These are phyloP conservation scores for Gnathonemus longibarbis DNA, from an alignment of 2,113 vertebrate genomes.

Conservation along the genomic window DNA sequence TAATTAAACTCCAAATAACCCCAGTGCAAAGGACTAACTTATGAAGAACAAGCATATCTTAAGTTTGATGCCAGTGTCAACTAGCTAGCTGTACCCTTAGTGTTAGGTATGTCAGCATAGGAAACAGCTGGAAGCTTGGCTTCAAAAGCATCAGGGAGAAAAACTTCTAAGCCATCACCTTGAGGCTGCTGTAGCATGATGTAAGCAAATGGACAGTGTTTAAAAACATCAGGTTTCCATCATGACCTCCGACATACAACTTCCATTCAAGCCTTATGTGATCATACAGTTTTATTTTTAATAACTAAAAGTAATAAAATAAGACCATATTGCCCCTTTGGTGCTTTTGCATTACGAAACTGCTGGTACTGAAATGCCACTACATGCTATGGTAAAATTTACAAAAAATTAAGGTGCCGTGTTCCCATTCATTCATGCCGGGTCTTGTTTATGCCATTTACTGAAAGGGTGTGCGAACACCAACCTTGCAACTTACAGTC, in stretches of 20 bases:
- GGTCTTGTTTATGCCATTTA: slow-evolving; percentile 3
- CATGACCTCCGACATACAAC: not conserved
- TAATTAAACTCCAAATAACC: not conserved
- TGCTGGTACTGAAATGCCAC: not conserved
- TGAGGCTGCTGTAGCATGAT: not conserved
- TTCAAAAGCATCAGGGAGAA: not conserved
- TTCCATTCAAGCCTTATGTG: not conserved
- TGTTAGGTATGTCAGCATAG: not conserved
- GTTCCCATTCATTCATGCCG: not conserved
- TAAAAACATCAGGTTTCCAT: not conserved
- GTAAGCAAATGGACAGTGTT: not conserved
- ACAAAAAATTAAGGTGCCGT: not conserved
- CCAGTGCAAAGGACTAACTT: not conserved
- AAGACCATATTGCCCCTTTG: not conserved
- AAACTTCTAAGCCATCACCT: slow-evolving; percentile 3
- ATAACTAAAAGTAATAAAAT: not conserved
- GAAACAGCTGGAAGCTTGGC: not conserved
- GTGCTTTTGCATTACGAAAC: not conserved
- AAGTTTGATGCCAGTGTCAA: not conserved
- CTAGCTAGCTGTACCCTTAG: not conserved
- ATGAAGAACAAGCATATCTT: not conserved
- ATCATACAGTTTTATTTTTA: not conserved
- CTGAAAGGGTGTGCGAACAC: not conserved
- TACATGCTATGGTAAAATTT: not conserved
- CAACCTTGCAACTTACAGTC: not conserved